phyloP scores from a whole-genome alignment of 2,113 vertebrate species.

The Rafetus swinhoei region DNA sequence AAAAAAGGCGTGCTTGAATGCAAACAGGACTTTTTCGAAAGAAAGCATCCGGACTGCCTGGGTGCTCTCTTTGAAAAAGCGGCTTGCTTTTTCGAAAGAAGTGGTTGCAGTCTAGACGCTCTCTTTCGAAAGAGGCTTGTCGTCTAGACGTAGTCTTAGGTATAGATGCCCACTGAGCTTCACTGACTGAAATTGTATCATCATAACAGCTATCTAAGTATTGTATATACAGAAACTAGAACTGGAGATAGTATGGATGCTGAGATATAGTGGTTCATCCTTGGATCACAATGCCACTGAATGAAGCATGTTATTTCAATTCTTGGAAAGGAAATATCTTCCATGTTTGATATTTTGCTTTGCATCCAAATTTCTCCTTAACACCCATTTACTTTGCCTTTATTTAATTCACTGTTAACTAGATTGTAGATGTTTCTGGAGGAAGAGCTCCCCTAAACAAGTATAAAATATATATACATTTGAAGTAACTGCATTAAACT shows the following conservation, averaged over 20 bases:
- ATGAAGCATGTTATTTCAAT: not conserved
- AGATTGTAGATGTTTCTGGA: not conserved
- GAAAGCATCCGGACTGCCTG: no score
- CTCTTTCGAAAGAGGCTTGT: no score
- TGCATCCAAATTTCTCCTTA: not conserved
- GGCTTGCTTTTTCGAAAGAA: no score
- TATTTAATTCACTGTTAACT: not conserved
- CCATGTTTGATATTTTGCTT: not conserved
- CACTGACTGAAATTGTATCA: not conserved
- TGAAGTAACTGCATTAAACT: not conserved
- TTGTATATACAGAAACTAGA: not conserved
- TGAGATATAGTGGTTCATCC: not conserved
- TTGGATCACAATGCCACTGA: not conserved
- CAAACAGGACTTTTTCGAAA: no score
- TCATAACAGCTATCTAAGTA: not conserved
- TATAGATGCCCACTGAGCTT: not conserved
- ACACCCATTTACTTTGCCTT: not conserved
- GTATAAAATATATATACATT: not conserved
- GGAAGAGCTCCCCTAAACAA: not conserved
- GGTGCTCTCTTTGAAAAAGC: no score
- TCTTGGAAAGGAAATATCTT: not conserved
- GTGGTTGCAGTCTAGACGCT: no score
- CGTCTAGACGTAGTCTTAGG: not conserved
- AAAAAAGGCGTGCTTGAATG: no score
- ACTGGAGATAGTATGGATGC: not conserved